Evolutionary conservation across 2,797 vertebrate species (phyloP).

Genomic region (Poecile montanus): DNA sequence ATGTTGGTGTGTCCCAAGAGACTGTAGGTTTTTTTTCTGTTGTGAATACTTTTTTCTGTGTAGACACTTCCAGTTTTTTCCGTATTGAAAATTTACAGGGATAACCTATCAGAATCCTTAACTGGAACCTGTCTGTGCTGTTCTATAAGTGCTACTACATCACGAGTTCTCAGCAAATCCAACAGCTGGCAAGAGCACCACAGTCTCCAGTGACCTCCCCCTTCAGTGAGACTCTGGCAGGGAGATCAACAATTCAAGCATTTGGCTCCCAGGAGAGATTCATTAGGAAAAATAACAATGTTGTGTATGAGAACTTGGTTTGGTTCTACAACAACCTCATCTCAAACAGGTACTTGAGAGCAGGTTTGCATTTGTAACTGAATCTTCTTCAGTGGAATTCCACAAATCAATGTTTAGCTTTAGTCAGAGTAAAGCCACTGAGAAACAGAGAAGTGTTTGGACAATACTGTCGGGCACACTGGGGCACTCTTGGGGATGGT

Average conservation of each 20-base stretch:
- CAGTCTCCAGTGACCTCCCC: constrained; percentile 69
- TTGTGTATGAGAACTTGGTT: constrained; percentile 72
- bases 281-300: constrained; percentile 62
- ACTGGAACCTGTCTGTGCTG: background rate
- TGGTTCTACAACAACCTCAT: constrained; percentile 75
- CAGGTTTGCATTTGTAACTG: background rate
- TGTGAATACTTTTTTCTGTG: background rate
- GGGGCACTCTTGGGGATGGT: background rate
- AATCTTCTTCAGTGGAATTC: background rate
- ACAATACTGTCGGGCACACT: background rate
- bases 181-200: constrained; percentile 41
- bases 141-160: constrained; percentile 60
- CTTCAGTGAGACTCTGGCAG: constrained; percentile 68
- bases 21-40: background rate
- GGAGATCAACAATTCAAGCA: constrained; percentile 61
- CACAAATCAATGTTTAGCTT: background rate
- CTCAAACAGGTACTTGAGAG: constrained; percentile 63
- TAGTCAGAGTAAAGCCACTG: background rate
- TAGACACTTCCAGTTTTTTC: background rate
- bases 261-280: constrained; percentile 70
- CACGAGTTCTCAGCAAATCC: constrained; percentile 60
- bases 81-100: background rate
- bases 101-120: background rate
- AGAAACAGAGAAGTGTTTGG: background rate
- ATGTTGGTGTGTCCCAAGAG: background rate